Evolutionary conservation across 30 jellyfish, hydroid and myxozoan genomes (phyloP).

Genomic region (Nemopilema nomurai): DNA sequence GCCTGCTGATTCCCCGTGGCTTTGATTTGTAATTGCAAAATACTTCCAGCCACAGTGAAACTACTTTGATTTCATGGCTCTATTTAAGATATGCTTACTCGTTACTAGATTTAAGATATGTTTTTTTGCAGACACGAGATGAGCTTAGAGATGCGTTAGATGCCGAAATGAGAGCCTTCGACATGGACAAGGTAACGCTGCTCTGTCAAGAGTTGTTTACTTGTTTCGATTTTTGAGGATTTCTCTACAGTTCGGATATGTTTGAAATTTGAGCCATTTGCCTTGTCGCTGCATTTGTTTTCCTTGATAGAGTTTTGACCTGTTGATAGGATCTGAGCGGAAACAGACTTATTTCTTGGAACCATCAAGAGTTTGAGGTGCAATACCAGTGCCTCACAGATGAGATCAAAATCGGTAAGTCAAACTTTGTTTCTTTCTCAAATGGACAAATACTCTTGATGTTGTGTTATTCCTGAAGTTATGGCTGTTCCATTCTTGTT

Average conservation of each 20-base stretch:
- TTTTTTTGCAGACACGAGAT: constrained; percentile 83
- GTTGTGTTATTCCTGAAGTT: too few relatives aligned
- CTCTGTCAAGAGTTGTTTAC: neutral
- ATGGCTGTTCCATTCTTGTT: too few relatives aligned
- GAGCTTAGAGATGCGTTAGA: constrained; percentile 93
- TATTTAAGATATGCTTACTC: too few relatives aligned
- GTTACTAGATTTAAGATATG: too few relatives aligned
- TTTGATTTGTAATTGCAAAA: neutral
- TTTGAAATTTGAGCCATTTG: neutral
- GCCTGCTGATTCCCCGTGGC: too few relatives aligned
- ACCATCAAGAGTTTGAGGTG: constrained; percentile 96
- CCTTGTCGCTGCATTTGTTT: neutral
- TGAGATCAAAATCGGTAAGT: constrained; percentile 86
- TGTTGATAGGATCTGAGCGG: constrained; percentile 82
- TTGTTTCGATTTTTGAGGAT: neutral
- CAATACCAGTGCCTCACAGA: constrained; percentile 87
- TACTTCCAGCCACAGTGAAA: neutral
- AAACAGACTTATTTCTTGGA: constrained; percentile 93
- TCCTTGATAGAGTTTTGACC: neutral
- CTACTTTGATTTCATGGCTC: neutral
- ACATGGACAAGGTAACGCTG: constrained; percentile 81
- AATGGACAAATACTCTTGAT: neutral
- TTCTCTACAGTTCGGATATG: neutral
- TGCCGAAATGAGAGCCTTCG: constrained; percentile 91
- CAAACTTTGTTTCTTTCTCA: neutral